Percentiles rank a stretch among this genome's conserved stretches.
Conservation (phyloP, 1,140 invertebrate genomes). For the Hylaeus anthracinus region DNA sequence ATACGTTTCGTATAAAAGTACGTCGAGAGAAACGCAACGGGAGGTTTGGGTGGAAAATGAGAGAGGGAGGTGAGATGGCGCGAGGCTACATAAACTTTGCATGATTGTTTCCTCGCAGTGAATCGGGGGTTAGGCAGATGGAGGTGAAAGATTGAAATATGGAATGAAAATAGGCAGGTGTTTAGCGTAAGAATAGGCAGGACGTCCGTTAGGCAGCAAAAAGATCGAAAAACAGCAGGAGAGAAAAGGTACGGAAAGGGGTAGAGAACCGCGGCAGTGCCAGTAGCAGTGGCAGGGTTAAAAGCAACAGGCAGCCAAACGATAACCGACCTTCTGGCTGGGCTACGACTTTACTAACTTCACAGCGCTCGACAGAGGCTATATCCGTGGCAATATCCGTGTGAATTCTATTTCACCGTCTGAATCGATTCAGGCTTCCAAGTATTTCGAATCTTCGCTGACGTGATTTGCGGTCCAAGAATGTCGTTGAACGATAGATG, state of each 20-base stretch:
- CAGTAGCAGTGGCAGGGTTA: constrained; percentile 49
- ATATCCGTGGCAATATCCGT: background rate
- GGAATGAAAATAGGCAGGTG: constrained; percentile 23
- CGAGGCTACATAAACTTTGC: background rate
- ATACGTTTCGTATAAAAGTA: no score
- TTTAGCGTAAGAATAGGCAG: background rate
- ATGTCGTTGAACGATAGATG: no score
- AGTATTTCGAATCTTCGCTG: no score
- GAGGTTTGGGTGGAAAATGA: no score
- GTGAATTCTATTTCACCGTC: constrained; percentile 3
- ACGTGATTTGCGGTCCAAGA: no score
- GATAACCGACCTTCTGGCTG: constrained; percentile 72
- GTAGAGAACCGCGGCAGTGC: constrained; percentile 56
- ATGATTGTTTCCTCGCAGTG: background rate
- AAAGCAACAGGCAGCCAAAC: constrained; percentile 79
- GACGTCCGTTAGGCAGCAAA: constrained; percentile 40
- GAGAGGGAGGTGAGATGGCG: no score
- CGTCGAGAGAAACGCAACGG: no score
- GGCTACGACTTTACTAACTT: constrained; percentile 69
- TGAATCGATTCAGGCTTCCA: background rate
- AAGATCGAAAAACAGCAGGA: constrained; percentile 24
- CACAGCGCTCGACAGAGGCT: constrained; percentile 23
- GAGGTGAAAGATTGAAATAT: background rate
- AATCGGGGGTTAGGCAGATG: no score
- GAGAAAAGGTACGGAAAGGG: constrained; percentile 24